Conservation (phyloP, 2,888 invertebrate species). For the Lampropteryx suffumata region DNA sequence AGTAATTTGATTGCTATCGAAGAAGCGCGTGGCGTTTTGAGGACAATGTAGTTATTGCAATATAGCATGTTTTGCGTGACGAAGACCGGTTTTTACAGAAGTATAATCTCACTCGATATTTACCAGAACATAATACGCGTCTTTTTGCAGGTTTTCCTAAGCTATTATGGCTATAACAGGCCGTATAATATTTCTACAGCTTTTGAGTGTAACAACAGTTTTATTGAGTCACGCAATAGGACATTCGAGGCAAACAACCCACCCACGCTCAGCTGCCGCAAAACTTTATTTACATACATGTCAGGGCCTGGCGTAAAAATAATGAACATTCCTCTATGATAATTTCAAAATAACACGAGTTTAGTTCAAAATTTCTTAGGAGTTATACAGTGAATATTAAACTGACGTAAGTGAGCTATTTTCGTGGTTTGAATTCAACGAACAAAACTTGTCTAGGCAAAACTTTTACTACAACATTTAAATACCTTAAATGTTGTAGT, state of each 20-base stretch:
- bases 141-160: no score
- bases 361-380: constrained; percentile 5
- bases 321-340: constrained; percentile 26
- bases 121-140: no score
- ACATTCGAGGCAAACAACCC: constrained; percentile 75
- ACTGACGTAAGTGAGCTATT: constrained; percentile 1
- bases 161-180: constrained; percentile 38
- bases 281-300: constrained; percentile 54
- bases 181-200: constrained; percentile 42
- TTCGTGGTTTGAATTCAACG: background rate
- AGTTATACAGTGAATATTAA: constrained; percentile 5
- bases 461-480: no score
- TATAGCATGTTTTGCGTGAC: constrained; percentile 1
- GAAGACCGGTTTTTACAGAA: no score
- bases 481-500: no score
- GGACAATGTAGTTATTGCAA: constrained; percentile 43
- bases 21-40: constrained; percentile 37
- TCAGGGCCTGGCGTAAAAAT: constrained; percentile 28
- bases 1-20: constrained; percentile 56
- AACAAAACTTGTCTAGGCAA: no score
- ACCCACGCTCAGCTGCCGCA: constrained; percentile 60
- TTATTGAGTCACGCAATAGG: constrained; percentile 76
- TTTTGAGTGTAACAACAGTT: constrained; percentile 60
- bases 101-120: no score
- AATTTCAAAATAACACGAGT: constrained; percentile 9